Evolutionary conservation across 2,888 invertebrate genomes (phyloP), one percentile per base, ranked within the genome.

Genomic region (Eupelmus urozonus): DNA sequence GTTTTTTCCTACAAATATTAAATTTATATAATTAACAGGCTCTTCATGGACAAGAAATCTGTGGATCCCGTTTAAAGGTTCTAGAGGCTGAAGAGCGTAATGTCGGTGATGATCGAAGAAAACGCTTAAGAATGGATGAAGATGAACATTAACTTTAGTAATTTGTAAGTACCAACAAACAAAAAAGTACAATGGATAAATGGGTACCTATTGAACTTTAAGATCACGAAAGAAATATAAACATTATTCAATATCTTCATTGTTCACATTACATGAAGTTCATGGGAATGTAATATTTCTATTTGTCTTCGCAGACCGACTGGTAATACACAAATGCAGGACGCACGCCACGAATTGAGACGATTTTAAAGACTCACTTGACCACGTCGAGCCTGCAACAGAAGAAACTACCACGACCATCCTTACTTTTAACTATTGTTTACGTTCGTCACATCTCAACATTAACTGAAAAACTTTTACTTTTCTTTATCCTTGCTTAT

Each of bases 31-130:
- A 49, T 62, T 74, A 60, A 34, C 69, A 92, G 90, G 87, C 89
- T 40, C 88, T 98, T 60, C 97, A 98, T 87, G 97, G 97, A 11
- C 96, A 96, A 78, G 96, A 97, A 88, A 92, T 98, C 76, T 95
- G 95, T 85, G 97, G 97, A 27, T 94, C 96, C 27, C 93, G 96
- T 80, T 91, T 98, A 70, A 96, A 97, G 91, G 97, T 98, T 4
- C 91, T 97, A 90, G 95, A 96, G 88, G 97, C 98, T 0, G 97
- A 97, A 85, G 95, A 96, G 82, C 93, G 90, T n/a, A 89, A 88
- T 69, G 85, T 87, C 2, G 87, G 88, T 23, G 88, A 89, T 13
- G 90, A 89, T 81, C 86, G 89, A 62, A 87, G 90, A 82, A 90
- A 90, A 83, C 87, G 90, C 80, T 79, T 90, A 76, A 84, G 88